Evolutionary conservation across 2,113 vertebrate genomes (phyloP).

Genomic region (Ibidorhyncha struthersii): DNA sequence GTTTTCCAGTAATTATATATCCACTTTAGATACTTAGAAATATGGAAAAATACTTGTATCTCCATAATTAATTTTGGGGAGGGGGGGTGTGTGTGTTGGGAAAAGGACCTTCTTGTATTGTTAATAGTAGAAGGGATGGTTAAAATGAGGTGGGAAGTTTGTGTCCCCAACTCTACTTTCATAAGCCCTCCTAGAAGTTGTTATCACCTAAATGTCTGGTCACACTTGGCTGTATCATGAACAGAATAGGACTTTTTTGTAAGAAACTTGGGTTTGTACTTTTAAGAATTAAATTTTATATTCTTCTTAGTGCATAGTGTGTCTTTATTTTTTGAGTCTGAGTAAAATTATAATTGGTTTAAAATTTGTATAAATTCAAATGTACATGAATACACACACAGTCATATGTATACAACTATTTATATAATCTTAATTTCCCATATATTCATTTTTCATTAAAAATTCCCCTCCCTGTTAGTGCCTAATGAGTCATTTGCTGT

Average conservation of each 20-base stretch:
- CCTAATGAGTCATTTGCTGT: neutral
- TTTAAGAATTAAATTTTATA: neutral
- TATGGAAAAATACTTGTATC: neutral
- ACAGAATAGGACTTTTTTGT: neutral
- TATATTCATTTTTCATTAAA: neutral
- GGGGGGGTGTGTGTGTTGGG: rapidly evolving
- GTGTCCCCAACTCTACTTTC: neutral
- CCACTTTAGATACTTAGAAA: neutral
- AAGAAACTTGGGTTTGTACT: neutral
- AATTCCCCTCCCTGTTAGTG: neutral
- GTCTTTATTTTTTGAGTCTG: neutral
- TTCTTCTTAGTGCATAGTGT: neutral
- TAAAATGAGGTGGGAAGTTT: neutral
- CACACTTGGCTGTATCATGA: neutral
- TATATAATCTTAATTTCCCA: neutral
- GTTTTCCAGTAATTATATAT: neutral
- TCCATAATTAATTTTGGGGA: neutral
- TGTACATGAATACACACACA: neutral
- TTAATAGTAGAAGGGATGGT: neutral
- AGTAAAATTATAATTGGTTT: neutral
- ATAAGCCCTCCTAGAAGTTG: neutral
- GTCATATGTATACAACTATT: neutral
- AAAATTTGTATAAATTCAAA: neutral
- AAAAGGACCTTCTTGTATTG: neutral
- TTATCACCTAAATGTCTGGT: neutral